Conservation (phyloP, 2,797 vertebrate genomes). For the Anabacerthia variegaticeps region DNA sequence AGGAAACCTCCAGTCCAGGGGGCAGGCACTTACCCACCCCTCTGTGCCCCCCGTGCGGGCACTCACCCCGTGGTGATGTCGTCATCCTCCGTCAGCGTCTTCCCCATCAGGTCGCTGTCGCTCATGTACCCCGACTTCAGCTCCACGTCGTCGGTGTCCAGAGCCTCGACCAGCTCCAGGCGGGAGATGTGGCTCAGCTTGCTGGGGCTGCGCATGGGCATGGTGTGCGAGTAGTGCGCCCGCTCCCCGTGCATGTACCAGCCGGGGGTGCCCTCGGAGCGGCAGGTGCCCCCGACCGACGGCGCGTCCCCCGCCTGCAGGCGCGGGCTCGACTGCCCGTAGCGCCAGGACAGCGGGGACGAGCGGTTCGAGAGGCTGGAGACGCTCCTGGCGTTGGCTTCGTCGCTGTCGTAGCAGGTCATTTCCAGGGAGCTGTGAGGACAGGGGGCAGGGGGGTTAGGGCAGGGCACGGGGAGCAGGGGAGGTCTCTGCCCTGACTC, state of each 20-base stretch:
- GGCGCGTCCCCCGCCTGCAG: conserved; percentile 94
- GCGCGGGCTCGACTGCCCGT: conserved; percentile 92
- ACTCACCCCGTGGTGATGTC: conserved; percentile 92
- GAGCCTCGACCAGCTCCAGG: conserved; percentile 87
- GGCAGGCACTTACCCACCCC: too few species aligned
- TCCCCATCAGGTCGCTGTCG: conserved; percentile 84
- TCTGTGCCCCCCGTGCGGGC: fast-evolving
- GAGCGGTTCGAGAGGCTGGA: conserved; percentile 94
- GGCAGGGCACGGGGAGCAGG: background rate
- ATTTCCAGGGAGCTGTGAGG: conserved; percentile 85
- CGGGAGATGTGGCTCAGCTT: conserved; percentile 88
- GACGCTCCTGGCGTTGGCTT: conserved; percentile 89
- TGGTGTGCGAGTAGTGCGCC: conserved; percentile 91
- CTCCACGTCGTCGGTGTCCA: conserved; percentile 83
- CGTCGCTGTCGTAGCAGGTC: conserved; percentile 91
- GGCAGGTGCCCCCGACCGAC: conserved; percentile 86
- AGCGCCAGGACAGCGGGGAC: conserved; percentile 92
- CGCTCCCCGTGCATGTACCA: conserved; percentile 81
- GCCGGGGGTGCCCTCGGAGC: conserved; percentile 75
- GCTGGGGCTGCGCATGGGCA: conserved; percentile 91
- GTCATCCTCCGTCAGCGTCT: conserved; percentile 91
- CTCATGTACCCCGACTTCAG: conserved; percentile 91
- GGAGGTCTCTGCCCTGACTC: background rate
- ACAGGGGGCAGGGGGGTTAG: background rate
- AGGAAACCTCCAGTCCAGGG: fast-evolving